Evolutionary conservation across 2,797 vertebrate genomes (phyloP).

Genomic region (Onychomys torridus): DNA sequence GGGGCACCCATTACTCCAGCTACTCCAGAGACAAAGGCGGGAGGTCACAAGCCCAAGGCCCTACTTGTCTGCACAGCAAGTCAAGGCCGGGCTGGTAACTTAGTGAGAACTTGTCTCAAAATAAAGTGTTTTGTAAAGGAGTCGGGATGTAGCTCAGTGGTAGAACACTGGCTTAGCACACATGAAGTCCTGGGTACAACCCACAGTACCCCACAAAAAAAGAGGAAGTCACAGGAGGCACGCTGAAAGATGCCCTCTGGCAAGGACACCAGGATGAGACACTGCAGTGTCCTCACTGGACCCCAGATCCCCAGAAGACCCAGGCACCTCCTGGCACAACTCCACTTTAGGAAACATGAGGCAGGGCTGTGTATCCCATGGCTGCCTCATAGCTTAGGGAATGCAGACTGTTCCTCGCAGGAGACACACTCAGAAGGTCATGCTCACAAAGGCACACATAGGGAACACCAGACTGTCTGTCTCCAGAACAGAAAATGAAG

Average conservation of each 20-base stretch:
- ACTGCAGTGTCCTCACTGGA: fast-evolving
- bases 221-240: no score
- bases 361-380: neutral
- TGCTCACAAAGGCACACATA: neutral
- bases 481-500: neutral
- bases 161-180: neutral
- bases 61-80: neutral
- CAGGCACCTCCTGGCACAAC: fast-evolving
- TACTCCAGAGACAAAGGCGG: neutral
- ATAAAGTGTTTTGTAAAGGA: neutral
- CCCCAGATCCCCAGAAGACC: neutral
- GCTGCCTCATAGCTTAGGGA: neutral
- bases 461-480: neutral
- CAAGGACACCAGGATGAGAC: neutral
- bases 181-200: neutral
- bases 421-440: no score
- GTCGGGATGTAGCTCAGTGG: neutral
- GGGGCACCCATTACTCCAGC: neutral
- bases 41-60: neutral
- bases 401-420: neutral
- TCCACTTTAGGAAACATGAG: neutral
- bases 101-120: neutral
- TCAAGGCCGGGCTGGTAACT: neutral
- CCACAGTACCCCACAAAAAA: neutral
- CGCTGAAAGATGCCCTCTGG: neutral